phyloP scores from a whole-genome alignment of 2,888 invertebrate genomes.

The Acrocera orbiculus region DNA sequence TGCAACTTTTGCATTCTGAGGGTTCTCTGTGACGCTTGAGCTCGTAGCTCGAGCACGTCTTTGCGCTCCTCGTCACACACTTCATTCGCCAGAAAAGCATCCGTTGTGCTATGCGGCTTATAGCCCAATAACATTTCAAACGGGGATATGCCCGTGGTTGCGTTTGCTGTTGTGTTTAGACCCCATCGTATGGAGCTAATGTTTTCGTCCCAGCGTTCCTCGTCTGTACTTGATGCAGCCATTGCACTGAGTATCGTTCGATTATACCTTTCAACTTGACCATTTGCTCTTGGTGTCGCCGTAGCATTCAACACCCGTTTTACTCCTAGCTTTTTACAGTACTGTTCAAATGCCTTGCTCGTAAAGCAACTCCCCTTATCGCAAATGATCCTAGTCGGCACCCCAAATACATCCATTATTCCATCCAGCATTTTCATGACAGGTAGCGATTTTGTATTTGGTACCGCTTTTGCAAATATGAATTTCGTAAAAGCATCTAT shows the following conservation, averaged over 20 bases:
- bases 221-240: conserved; percentile 8
- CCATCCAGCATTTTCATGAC: conserved; percentile 16
- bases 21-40: too few species aligned
- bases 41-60: too few species aligned
- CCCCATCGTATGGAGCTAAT: conserved; percentile 9
- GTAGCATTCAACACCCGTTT: conserved; percentile 10
- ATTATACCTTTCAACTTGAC: conserved; percentile 14
- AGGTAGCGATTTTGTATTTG: conserved; percentile 15
- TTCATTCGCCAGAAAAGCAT: too few species aligned
- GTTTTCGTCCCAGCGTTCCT: conserved; percentile 12
- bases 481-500: conserved; percentile 25
- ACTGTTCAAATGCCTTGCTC: conserved; percentile 17
- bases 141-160: conserved; percentile 9
- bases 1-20: too few species aligned
- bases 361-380: conserved; percentile 24
- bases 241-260: conserved; percentile 8
- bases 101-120: too few species aligned
- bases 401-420: conserved; percentile 15
- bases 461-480: conserved; percentile 17
- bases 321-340: conserved; percentile 12
- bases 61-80: too few species aligned
- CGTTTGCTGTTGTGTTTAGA: conserved; percentile 12
- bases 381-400: conserved; percentile 17
- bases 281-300: conserved; percentile 2
- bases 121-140: conserved; percentile 7